These are phyloP conservation scores for Deroplatys truncata DNA, from an alignment of 2,888 invertebrate genomes.

Conservation along the genomic window DNA sequence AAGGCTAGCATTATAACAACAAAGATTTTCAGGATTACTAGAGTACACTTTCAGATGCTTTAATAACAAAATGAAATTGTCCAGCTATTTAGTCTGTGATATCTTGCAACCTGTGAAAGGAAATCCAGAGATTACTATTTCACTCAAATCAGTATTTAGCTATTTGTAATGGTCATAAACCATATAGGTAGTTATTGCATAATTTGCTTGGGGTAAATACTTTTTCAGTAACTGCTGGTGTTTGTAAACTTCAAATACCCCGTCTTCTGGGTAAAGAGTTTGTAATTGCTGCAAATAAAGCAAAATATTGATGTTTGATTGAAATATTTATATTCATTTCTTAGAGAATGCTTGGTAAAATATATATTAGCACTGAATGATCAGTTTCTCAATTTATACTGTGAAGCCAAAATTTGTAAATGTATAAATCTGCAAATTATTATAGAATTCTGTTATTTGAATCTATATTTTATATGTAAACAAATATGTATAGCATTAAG, in stretches of 20 bases:
- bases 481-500: background rate
- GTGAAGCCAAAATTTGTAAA: background rate
- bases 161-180: background rate
- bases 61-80: background rate
- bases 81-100: constrained; percentile 21
- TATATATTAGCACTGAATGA: background rate
- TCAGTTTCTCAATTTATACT: background rate
- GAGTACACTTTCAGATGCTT: background rate
- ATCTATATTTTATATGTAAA: background rate
- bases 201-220: background rate
- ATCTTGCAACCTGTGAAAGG: background rate
- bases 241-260: background rate
- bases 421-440: background rate
- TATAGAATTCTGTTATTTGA: background rate
- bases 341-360: background rate
- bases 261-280: background rate
- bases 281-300: background rate
- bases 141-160: background rate
- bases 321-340: background rate
- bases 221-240: background rate
- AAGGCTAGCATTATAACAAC: background rate
- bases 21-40: background rate
- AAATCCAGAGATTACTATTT: background rate
- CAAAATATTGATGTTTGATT: background rate
- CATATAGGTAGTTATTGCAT: background rate